Percentiles rank a stretch among this genome's conserved stretches.
phyloP scores from a whole-genome alignment of 2,797 vertebrate genomes.

The Sebastiscus albofasciatus region DNA sequence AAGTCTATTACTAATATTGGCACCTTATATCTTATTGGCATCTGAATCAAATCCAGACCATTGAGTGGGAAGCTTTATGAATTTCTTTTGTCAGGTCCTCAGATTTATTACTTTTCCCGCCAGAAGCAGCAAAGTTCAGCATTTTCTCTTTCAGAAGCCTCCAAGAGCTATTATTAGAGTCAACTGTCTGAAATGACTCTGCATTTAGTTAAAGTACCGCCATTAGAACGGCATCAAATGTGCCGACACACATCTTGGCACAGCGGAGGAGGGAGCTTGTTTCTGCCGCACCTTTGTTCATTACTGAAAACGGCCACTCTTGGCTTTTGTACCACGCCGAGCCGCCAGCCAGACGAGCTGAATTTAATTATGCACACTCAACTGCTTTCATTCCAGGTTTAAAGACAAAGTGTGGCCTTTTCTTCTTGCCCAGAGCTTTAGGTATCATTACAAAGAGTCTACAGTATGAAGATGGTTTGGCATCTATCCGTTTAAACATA shows the following conservation, averaged over 20 bases:
- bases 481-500: neutral
- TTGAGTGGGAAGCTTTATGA: neutral
- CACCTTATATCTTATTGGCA: neutral
- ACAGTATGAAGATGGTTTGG: conserved; percentile 11
- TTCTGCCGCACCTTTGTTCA: conserved; percentile 62
- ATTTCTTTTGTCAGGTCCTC: neutral
- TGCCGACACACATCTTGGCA: conserved; percentile 73
- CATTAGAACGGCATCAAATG: conserved; percentile 61
- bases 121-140: conserved; percentile 29
- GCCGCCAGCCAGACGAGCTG: conserved; percentile 54
- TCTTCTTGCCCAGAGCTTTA: conserved; percentile 35
- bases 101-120: conserved; percentile 27
- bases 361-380: conserved; percentile 69
- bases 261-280: neutral
- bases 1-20: conserved; percentile 14
- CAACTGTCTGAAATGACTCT: conserved; percentile 54
- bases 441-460: conserved; percentile 41
- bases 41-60: conserved; percentile 14
- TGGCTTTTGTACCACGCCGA: conserved; percentile 52
- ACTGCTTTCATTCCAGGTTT: conserved; percentile 56
- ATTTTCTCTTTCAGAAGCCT: conserved; percentile 24
- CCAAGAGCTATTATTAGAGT: conserved; percentile 35
- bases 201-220: conserved; percentile 60
- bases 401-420: conserved; percentile 46
- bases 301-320: conserved; percentile 61